Percentiles rank a stretch among this genome's conserved stretches.
Evolutionary conservation across 2,888 invertebrate species (phyloP).

Genomic region (Archips xylosteana): DNA sequence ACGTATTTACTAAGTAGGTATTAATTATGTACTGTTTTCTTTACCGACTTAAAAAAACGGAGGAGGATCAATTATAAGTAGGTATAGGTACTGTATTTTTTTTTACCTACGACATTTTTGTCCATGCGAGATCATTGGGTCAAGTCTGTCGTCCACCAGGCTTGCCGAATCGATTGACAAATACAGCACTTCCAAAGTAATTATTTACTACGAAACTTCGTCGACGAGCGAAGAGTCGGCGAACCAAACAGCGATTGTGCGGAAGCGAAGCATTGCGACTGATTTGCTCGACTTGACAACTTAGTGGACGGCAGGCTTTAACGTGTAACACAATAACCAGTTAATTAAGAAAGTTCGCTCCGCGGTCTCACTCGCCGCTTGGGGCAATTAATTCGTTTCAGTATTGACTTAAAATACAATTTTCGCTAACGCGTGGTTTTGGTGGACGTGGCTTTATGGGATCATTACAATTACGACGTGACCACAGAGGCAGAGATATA

Average conservation of each 20-base stretch:
- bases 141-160: background rate
- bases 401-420: constrained; percentile 48
- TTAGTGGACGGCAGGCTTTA: constrained; percentile 45
- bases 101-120: background rate
- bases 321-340: constrained; percentile 58
- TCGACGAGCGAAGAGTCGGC: background rate
- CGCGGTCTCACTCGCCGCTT: constrained; percentile 51
- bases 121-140: background rate
- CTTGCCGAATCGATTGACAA: background rate
- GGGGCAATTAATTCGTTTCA: constrained; percentile 54
- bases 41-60: too few relatives aligned
- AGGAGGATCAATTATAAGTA: too few relatives aligned
- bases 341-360: constrained; percentile 64
- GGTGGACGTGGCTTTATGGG: background rate
- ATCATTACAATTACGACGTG: background rate
- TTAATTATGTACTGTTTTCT: too few relatives aligned
- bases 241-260: background rate
- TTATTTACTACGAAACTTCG: background rate
- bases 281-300: constrained; percentile 25
- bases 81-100: too few relatives aligned
- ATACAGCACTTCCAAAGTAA: background rate
- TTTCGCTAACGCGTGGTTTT: constrained; percentile 17
- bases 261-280: background rate
- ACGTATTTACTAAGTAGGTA: too few relatives aligned
- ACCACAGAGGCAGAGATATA: background rate